phyloP scores from a whole-genome alignment of 2,113 vertebrate genomes.

The Mustela lutreola region DNA sequence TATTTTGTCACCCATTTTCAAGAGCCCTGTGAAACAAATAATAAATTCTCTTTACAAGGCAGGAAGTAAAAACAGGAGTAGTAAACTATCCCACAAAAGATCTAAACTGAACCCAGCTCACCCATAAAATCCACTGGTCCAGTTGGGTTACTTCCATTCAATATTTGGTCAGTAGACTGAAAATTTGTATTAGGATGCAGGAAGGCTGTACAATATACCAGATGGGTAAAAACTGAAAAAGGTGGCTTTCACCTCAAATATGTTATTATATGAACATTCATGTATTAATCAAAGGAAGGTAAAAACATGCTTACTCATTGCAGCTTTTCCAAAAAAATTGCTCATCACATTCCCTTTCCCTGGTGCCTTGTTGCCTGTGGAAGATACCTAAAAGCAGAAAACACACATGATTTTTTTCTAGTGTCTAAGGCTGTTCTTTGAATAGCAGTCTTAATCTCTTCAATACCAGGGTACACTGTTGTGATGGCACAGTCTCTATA shows the following conservation, averaged over 20 bases:
- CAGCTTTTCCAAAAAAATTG: constrained; percentile 96
- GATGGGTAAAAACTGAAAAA: constrained; percentile 16
- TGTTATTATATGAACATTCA: constrained; percentile 17
- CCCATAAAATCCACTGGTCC: neutral
- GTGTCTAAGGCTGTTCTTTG: neutral
- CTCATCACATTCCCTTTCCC: constrained; percentile 88
- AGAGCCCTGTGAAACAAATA: constrained; percentile 36
- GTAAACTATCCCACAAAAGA: constrained; percentile 22
- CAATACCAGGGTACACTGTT: neutral
- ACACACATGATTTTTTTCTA: neutral
- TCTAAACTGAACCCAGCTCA: constrained; percentile 14
- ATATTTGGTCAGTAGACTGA: neutral
- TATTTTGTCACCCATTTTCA: constrained; percentile 44
- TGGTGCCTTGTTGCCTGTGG: constrained; percentile 88
- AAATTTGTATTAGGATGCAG: constrained; percentile 25
- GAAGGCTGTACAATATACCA: neutral
- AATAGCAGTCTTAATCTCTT: neutral
- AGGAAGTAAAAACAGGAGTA: constrained; percentile 36
- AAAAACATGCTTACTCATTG: constrained; percentile 90
- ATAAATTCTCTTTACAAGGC: constrained; percentile 37
- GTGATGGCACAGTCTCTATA: neutral
- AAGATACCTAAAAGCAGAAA: constrained; percentile 88
- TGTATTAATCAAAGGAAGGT: constrained; percentile 36
- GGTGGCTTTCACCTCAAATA: neutral
- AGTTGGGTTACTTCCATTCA: neutral